phyloP scores from a whole-genome alignment of 2,888 invertebrate species.

The Agrotis puta region DNA sequence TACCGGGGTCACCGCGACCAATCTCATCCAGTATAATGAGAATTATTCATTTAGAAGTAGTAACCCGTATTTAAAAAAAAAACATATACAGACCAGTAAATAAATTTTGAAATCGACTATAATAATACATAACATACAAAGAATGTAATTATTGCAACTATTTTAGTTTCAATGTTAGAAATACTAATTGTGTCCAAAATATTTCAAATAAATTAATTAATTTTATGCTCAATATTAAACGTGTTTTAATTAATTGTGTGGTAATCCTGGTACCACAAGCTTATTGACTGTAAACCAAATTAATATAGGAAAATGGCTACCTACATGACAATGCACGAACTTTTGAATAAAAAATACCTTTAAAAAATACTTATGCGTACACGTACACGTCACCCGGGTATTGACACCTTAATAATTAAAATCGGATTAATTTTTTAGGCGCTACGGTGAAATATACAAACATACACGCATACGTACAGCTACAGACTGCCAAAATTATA shows the following conservation, averaged over 20 bases:
- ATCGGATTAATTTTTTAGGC: too few species aligned
- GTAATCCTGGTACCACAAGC: neutral
- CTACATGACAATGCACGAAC: neutral
- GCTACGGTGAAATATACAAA: too few species aligned
- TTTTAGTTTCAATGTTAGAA: neutral
- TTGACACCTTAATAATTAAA: too few species aligned
- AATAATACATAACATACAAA: neutral
- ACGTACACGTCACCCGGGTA: too few species aligned
- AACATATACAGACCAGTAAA: neutral
- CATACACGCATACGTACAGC: too few species aligned
- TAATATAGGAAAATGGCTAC: neutral
- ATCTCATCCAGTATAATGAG: too few species aligned
- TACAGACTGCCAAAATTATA: too few species aligned
- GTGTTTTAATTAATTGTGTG: conserved; percentile 7
- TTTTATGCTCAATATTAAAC: neutral
- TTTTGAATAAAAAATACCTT: neutral
- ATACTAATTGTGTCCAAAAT: neutral
- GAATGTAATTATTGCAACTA: neutral
- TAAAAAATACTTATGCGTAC: neutral
- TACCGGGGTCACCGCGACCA: too few species aligned
- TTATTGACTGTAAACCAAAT: conserved; percentile 8
- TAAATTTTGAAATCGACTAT: neutral
- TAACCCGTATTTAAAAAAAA: too few species aligned
- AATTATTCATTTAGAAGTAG: too few species aligned
- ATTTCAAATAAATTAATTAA: conserved; percentile 2